These are phyloP conservation scores for Formica exsecta DNA, from an alignment of 1,140 invertebrate genomes.

Conservation along the genomic window DNA sequence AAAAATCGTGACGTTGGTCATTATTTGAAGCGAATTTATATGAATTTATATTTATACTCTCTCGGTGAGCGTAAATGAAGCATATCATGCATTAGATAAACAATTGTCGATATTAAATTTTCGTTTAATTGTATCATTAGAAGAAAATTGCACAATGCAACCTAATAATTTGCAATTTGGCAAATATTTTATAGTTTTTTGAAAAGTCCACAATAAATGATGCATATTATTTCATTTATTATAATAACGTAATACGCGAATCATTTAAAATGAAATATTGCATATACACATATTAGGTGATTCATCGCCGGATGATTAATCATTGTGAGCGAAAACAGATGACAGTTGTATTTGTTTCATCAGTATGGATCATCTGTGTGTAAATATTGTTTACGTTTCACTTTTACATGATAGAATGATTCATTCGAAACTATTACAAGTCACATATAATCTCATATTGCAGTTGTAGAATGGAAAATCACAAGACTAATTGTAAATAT, in stretches of 20 bases:
- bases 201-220: not conserved
- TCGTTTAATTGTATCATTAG: not conserved
- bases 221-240: not conserved
- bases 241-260: constrained; percentile 15
- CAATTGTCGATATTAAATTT: not conserved
- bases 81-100: not conserved
- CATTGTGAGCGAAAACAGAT: constrained; percentile 5
- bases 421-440: not conserved
- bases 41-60: not conserved
- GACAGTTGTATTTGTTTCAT: constrained; percentile 29
- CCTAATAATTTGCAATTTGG: constrained; percentile 16
- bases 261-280: constrained; percentile 30
- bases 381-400: constrained; percentile 10
- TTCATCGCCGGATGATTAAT: constrained; percentile 41
- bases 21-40: constrained; percentile 30
- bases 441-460: not conserved
- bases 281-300: constrained; percentile 3
- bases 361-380: constrained; percentile 19
- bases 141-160: not conserved
- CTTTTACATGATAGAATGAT: not conserved
- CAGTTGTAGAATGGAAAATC: not conserved
- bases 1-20: constrained; percentile 27
- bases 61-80: not conserved
- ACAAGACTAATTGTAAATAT: constrained; percentile 2
- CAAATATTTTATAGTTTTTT: not conserved